phyloP scores from a whole-genome alignment of 2,797 vertebrate genomes.

The Melanogrammus aeglefinus region DNA sequence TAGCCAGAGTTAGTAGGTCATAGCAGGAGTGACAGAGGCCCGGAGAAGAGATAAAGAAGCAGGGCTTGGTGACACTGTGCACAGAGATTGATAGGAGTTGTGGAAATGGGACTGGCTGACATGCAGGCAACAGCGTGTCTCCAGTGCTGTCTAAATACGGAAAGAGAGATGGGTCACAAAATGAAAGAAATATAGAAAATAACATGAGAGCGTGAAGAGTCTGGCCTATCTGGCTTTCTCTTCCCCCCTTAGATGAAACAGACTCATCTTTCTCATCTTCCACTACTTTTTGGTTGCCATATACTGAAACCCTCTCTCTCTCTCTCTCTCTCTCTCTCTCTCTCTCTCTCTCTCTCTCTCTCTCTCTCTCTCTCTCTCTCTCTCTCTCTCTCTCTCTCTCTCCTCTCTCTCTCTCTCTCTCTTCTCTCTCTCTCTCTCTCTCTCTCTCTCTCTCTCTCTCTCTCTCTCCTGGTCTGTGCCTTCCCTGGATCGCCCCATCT shows the following conservation, averaged over 20 bases:
- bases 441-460: constrained; percentile 51
- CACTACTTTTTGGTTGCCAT: constrained; percentile 62
- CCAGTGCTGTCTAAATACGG: constrained; percentile 71
- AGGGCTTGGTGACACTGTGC: constrained; percentile 50
- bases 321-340: constrained; percentile 43
- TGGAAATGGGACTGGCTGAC: constrained; percentile 53
- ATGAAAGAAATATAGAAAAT: constrained; percentile 34
- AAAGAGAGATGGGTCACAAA: constrained; percentile 64
- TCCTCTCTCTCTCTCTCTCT: constrained; percentile 58
- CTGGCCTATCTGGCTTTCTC: constrained; percentile 63
- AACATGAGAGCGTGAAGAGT: constrained; percentile 65
- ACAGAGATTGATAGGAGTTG: constrained; percentile 52
- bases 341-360: constrained; percentile 43
- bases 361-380: constrained; percentile 48
- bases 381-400: too few relatives aligned
- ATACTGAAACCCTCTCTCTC: constrained; percentile 59
- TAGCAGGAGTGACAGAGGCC: constrained; percentile 44
- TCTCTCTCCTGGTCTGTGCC: too few relatives aligned
- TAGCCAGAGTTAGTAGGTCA: constrained; percentile 55
- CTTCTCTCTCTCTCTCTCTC: constrained; percentile 13
- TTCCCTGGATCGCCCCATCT: constrained; percentile 2
- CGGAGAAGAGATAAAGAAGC: constrained; percentile 40
- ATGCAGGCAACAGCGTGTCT: constrained; percentile 71
- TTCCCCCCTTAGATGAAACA: constrained; percentile 72
- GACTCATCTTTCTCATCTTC: constrained; percentile 76